Evolutionary conservation across 2,797 vertebrate genomes (phyloP).

Genomic region (Protosalanx chinensis): DNA sequence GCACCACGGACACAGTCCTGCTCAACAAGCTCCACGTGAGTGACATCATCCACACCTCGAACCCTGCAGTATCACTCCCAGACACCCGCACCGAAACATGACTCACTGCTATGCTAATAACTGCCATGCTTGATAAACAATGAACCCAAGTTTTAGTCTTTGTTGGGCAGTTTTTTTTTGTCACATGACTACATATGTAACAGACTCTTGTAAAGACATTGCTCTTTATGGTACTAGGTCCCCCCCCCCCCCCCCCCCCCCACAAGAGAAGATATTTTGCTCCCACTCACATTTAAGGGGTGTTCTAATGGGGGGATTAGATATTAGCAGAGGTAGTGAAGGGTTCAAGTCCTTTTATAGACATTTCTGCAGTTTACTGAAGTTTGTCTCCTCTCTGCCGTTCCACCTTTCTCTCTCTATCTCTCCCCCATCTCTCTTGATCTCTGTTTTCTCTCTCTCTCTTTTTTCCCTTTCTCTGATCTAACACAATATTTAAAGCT

Average conservation of each 20-base stretch:
- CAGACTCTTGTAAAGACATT: too few species aligned
- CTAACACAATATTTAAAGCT: slow-evolving; percentile 62
- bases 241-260: too few species aligned
- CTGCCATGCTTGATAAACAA: too few species aligned
- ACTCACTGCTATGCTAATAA: not conserved
- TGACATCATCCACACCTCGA: slow-evolving; percentile 35
- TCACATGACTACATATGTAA: too few species aligned
- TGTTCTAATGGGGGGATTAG: slow-evolving; percentile 17
- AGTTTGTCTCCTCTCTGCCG: slow-evolving; percentile 27
- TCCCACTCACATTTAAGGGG: not conserved
- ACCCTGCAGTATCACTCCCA: not conserved
- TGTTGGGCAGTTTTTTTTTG: too few species aligned
- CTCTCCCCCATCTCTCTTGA: slow-evolving; percentile 9
- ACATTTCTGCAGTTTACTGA: slow-evolving; percentile 41
- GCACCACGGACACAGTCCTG: slow-evolving; percentile 87
- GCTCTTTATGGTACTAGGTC: too few species aligned
- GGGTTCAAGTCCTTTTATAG: slow-evolving; percentile 58
- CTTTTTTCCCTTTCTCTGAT: slow-evolving; percentile 37
- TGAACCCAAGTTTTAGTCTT: too few species aligned
- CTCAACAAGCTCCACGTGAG: slow-evolving; percentile 96
- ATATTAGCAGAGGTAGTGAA: slow-evolving; percentile 25
- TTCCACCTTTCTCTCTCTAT: slow-evolving; percentile 45
- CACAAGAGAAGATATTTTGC: not conserved
- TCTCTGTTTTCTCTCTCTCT: not conserved
- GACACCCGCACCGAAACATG: not conserved